Percentiles rank a stretch among this genome's conserved stretches.
phyloP scores from a whole-genome alignment of 2,888 invertebrate species.

The Nomada ruficornis region DNA sequence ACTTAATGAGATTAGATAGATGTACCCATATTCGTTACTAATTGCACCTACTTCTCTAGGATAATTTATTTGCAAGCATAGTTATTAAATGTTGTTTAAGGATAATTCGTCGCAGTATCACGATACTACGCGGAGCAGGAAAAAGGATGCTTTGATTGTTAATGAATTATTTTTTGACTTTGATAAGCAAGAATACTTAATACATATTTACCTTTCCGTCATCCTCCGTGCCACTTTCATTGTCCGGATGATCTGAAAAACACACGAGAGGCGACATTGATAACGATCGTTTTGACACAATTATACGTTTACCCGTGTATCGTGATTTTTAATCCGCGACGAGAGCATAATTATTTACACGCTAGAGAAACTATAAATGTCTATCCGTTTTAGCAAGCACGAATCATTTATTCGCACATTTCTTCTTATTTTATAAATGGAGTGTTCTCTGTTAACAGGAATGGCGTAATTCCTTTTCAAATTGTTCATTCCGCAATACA shows the following conservation, averaged over 20 bases:
- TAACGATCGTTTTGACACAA: neutral
- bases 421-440: neutral
- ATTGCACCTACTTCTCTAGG: no score
- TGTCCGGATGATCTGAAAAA: constrained; percentile 64
- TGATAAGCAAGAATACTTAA: constrained; percentile 17
- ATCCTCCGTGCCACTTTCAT: constrained; percentile 34
- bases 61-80: neutral
- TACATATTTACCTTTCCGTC: constrained; percentile 53
- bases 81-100: neutral
- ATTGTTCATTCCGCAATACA: neutral
- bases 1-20: no score
- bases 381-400: neutral
- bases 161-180: neutral
- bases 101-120: neutral
- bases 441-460: neutral
- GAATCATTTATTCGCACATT: neutral
- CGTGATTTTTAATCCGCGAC: neutral
- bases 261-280: neutral
- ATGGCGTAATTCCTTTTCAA: constrained; percentile 9
- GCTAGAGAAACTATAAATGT: neutral
- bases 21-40: no score
- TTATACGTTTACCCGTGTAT: neutral
- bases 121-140: neutral
- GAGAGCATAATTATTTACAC: neutral
- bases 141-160: neutral